Evolutionary conservation across 2,113 vertebrate species (phyloP), one percentile per base, ranked within the genome.

Genomic region (Microcebus lehilahytsara): DNA sequence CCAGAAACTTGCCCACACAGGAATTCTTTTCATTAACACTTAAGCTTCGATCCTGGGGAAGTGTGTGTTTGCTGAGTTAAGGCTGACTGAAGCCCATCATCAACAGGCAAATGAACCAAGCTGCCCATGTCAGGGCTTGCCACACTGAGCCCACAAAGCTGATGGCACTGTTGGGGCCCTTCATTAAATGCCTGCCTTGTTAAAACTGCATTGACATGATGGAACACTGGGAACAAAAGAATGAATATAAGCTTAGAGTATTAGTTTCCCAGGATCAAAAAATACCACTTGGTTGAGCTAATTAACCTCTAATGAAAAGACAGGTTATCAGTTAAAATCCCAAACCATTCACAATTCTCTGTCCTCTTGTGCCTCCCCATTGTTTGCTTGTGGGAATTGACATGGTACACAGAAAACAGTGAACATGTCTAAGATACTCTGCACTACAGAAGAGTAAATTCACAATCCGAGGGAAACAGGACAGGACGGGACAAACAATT

Each of bases 241-340:
- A 71, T 42, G n/a, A 34, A 30, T n/a, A 12, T 11, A 64, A 51
- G 40, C 5, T 14, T 37, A 81, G 23, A 66, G 6, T 49, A 16
- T 75, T 27, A 19, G 78, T 93, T 87, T 49, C 42, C 46, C 42
- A 92, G 72, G 19, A 32, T 75, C 75, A 93, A 46, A 78, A 91
- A 74, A 56, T 83, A 46, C 34, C 51, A 49, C 75, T 92, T 75
- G 80, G n/a, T 87, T 88, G 87, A 72, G 32, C 66, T 94, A 83
- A 85, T 67, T 78, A 62, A 11, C 58, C 62, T 75, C 1, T 62
- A 53, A 67, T 58, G 58, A 93, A 77, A 87, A 77, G 66, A 87
- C 5, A 6, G 23, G 13, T 40, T 40, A 49, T 72, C 37, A 6
- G 11, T 30, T 86, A 75, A 91, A 88, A 77, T 81, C 51, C 22